phyloP scores from a whole-genome alignment of 1,140 invertebrate species.

The Drosophila sucinea region DNA sequence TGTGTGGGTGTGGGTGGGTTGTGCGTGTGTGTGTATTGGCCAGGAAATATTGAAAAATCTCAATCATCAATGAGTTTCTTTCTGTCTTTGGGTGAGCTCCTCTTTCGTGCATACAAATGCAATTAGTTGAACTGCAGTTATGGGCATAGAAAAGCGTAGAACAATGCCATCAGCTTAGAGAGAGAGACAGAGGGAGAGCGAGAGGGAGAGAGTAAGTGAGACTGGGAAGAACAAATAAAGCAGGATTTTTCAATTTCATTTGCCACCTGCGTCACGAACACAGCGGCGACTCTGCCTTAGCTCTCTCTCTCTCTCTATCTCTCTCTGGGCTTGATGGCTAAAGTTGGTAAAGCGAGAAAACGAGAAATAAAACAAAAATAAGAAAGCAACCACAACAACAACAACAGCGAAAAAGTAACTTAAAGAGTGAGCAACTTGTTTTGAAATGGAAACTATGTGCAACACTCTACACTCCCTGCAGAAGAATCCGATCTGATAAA shows the following conservation, averaged over 20 bases:
- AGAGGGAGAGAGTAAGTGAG: not conserved
- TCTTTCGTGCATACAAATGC: not conserved
- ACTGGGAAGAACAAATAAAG: slow-evolving; percentile 29
- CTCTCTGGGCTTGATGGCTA: slow-evolving; percentile 25
- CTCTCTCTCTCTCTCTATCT: too few relatives aligned
- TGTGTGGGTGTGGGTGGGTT: not conserved
- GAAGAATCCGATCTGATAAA: too few relatives aligned
- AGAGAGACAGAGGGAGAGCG: not conserved
- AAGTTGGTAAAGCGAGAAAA: slow-evolving; percentile 36
- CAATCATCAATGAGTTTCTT: slow-evolving; percentile 4
- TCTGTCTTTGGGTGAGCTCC: not conserved
- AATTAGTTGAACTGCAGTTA: slow-evolving; percentile 5
- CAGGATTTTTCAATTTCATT: slow-evolving; percentile 59
- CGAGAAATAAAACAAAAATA: not conserved
- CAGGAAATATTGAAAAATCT: slow-evolving; percentile 2
- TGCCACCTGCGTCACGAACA: slow-evolving; percentile 57
- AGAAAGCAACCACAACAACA: not conserved
- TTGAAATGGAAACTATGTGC: slow-evolving; percentile 3
- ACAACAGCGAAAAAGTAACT: not conserved
- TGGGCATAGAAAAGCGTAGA: not conserved
- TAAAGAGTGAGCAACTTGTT: not conserved
- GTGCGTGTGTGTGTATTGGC: not conserved
- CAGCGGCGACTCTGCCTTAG: slow-evolving; percentile 24
- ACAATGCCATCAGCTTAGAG: not conserved
- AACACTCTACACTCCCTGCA: not conserved